phyloP scores from a whole-genome alignment of 2,797 vertebrate species.

The Melanotaenia maccullochi region DNA sequence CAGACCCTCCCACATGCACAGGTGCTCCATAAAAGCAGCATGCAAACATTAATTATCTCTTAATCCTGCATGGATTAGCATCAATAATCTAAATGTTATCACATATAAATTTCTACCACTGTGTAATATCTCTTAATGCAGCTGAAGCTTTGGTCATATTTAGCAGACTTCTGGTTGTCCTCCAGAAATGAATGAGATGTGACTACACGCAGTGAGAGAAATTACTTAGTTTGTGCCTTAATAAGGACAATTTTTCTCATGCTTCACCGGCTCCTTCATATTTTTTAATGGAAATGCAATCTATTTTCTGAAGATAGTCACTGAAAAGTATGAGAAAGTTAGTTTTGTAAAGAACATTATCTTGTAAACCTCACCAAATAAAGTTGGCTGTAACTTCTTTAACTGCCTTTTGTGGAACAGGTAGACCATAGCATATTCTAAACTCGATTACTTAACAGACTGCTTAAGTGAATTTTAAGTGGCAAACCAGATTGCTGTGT shows the following conservation, averaged over 20 bases:
- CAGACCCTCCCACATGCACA: slow-evolving; percentile 93
- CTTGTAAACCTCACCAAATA: background rate
- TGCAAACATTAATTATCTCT: background rate
- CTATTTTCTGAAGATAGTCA: background rate
- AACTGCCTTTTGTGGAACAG: slow-evolving; percentile 33
- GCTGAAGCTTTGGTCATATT: background rate
- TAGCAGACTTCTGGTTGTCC: background rate
- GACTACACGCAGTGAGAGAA: background rate
- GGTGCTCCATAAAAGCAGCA: slow-evolving; percentile 45
- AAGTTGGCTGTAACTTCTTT: slow-evolving; percentile 8
- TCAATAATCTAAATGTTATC: slow-evolving; percentile 3
- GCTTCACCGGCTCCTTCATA: background rate
- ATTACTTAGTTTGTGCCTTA: background rate
- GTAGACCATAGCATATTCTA: slow-evolving; percentile 40
- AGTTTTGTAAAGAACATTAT: background rate
- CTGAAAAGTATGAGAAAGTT: background rate
- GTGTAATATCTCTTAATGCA: background rate
- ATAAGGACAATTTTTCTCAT: background rate
- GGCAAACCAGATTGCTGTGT: slow-evolving; percentile 50
- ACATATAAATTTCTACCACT: background rate
- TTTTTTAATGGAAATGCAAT: background rate
- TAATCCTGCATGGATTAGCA: background rate
- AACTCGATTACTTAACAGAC: slow-evolving; percentile 60
- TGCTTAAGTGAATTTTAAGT: slow-evolving; percentile 65
- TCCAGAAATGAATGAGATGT: background rate